phyloP scores from a whole-genome alignment of 1,140 invertebrate genomes.

The Gonioctena quinquepunctata region DNA sequence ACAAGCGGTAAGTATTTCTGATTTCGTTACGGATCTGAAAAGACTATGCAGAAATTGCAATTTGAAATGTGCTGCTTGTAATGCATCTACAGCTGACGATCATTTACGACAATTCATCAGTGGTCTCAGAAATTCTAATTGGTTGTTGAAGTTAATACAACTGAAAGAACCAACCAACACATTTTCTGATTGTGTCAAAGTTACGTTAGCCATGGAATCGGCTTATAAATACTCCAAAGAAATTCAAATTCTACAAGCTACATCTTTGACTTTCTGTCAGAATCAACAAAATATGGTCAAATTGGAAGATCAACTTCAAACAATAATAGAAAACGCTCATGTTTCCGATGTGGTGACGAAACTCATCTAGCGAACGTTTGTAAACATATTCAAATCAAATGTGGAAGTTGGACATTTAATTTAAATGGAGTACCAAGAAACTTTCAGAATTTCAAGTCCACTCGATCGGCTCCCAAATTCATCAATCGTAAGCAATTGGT shows the following conservation, averaged over 20 bases:
- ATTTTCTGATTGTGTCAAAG: neutral
- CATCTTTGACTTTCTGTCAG: neutral
- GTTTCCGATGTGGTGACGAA: neutral
- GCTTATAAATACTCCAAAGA: neutral
- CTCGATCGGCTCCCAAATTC: too few relatives aligned
- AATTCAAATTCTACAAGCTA: neutral
- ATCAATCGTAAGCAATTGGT: too few relatives aligned
- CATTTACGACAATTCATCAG: neutral
- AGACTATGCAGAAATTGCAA: neutral
- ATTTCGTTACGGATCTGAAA: neutral
- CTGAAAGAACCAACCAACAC: neutral
- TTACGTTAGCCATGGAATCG: neutral
- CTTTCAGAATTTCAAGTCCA: too few relatives aligned
- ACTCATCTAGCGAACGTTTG: neutral
- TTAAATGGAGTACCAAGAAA: too few relatives aligned
- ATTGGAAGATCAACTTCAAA: neutral
- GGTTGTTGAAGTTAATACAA: neutral
- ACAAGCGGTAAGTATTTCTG: too few relatives aligned
- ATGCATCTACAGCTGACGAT: neutral
- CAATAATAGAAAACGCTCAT: too few relatives aligned
- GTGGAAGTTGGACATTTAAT: neutral
- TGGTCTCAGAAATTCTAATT: neutral
- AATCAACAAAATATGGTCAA: neutral
- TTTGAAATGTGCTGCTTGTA: neutral
- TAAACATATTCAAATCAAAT: neutral